Percentiles rank a stretch among this genome's conserved stretches.
Evolutionary conservation across 2,888 invertebrate species (phyloP).

Genomic region (Dione vanillae): DNA sequence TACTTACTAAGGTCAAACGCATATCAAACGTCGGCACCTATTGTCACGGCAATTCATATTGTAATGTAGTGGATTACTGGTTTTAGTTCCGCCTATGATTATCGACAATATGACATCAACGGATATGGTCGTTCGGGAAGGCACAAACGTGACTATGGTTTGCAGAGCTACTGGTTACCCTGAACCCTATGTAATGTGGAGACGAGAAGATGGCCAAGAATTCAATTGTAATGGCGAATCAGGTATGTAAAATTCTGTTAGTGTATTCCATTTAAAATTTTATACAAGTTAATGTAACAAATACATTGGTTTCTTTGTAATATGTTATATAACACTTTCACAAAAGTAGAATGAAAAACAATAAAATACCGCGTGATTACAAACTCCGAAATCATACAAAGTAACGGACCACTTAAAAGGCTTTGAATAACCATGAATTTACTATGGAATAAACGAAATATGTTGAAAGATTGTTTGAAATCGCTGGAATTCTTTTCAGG

Average conservation of each 20-base stretch:
- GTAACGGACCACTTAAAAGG: slow-evolving; percentile 52
- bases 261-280: not conserved
- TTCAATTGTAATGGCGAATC: slow-evolving; percentile 95
- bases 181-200: slow-evolving; percentile 96
- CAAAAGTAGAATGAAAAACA: slow-evolving; percentile 68
- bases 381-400: slow-evolving; percentile 59
- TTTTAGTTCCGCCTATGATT: slow-evolving; percentile 94
- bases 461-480: slow-evolving; percentile 50
- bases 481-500: slow-evolving; percentile 48
- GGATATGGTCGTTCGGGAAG: slow-evolving; percentile 96
- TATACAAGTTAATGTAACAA: not conserved
- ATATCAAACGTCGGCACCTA: not conserved
- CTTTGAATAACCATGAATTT: slow-evolving; percentile 52
- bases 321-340: slow-evolving; percentile 56
- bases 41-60: not conserved
- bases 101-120: slow-evolving; percentile 95
- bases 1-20: not conserved
- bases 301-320: slow-evolving; percentile 3
- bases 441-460: slow-evolving; percentile 53
- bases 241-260: slow-evolving; percentile 80
- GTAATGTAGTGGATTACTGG: slow-evolving; percentile 12
- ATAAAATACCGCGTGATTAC: slow-evolving; percentile 67
- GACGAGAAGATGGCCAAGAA: slow-evolving; percentile 94
- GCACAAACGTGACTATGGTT: slow-evolving; percentile 93
- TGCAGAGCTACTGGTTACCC: slow-evolving; percentile 95